A percentile compares a stretch with the other conserved stretches of the same genome.
phyloP scores from a whole-genome alignment of 2,888 invertebrate genomes.

The Plagodis pulveraria region DNA sequence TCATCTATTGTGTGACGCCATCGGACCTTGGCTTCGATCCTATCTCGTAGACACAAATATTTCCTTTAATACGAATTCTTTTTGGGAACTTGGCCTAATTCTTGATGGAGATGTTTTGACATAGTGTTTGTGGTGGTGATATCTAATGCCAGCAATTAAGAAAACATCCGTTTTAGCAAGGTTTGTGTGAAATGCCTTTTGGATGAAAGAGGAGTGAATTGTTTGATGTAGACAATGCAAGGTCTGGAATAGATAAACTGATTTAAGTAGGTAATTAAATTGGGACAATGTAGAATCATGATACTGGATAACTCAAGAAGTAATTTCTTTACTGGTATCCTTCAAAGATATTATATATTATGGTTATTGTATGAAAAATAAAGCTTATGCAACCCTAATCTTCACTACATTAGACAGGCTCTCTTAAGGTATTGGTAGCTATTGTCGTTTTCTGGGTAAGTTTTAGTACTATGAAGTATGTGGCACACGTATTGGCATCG shows the following conservation, averaged over 20 bases:
- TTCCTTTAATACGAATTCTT: slow-evolving; percentile 27
- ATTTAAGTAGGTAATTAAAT: no score
- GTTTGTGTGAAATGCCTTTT: slow-evolving; percentile 15
- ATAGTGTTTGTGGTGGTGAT: slow-evolving; percentile 19
- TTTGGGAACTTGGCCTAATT: slow-evolving; percentile 27
- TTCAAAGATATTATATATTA: no score
- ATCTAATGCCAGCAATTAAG: slow-evolving; percentile 28
- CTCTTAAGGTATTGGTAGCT: no score
- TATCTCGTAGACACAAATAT: slow-evolving; percentile 20
- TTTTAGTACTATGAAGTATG: no score
- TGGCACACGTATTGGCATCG: no score
- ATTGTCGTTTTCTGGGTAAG: no score
- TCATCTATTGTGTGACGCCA: slow-evolving; percentile 23
- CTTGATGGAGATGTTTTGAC: slow-evolving; percentile 27
- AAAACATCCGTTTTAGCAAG: slow-evolving; percentile 22
- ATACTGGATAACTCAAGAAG: no score
- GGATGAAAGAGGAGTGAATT: slow-evolving; percentile 9
- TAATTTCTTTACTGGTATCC: no score
- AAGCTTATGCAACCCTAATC: no score
- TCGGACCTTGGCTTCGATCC: slow-evolving; percentile 26
- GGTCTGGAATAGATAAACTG: neutral
- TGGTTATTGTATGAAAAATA: no score
- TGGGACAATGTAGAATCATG: no score
- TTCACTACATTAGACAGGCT: no score
- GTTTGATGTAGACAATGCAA: slow-evolving; percentile 9